Conservation (phyloP, 30 jellyfish, hydroid and myxozoan species). For the Pelagia noctiluca region DNA sequence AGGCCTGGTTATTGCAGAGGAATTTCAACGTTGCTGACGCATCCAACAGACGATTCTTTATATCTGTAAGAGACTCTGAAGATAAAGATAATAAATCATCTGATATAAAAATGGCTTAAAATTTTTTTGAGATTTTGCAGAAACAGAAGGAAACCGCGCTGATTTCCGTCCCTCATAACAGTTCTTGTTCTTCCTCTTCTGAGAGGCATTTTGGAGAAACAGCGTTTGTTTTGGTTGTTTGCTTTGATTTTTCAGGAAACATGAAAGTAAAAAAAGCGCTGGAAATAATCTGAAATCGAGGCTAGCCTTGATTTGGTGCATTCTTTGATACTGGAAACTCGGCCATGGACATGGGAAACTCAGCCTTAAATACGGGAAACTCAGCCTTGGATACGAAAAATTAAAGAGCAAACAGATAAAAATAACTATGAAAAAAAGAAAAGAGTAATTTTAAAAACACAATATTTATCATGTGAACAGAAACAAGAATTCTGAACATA, state of each 20-base stretch:
- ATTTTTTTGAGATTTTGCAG: background rate
- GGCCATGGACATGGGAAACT: background rate
- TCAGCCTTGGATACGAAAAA: constrained; percentile 5
- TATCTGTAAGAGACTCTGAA: constrained; percentile 34
- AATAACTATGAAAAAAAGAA: background rate
- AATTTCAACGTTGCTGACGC: constrained; percentile 25
- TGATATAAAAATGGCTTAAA: background rate
- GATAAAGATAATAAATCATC: too few species aligned
- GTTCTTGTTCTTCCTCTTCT: constrained; percentile 5
- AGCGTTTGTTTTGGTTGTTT: too few species aligned
- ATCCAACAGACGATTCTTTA: constrained; percentile 23
- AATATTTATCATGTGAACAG: constrained; percentile 1
- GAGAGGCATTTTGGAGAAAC: too few species aligned
- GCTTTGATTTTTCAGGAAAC: too few species aligned
- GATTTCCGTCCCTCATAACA: constrained; percentile 29
- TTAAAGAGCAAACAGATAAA: background rate
- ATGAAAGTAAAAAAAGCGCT: background rate
- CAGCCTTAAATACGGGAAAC: too few species aligned
- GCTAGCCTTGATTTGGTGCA: constrained; percentile 5
- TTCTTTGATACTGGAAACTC: background rate
- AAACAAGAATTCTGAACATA: background rate
- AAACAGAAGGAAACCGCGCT: constrained; percentile 11
- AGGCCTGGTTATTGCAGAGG: background rate
- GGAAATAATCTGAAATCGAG: too few species aligned
- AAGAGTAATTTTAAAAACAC: background rate